A percentile compares a stretch with the other conserved stretches of the same genome.
Conservation (phyloP, 2,113 vertebrate genomes). For the Piprites chloris region DNA sequence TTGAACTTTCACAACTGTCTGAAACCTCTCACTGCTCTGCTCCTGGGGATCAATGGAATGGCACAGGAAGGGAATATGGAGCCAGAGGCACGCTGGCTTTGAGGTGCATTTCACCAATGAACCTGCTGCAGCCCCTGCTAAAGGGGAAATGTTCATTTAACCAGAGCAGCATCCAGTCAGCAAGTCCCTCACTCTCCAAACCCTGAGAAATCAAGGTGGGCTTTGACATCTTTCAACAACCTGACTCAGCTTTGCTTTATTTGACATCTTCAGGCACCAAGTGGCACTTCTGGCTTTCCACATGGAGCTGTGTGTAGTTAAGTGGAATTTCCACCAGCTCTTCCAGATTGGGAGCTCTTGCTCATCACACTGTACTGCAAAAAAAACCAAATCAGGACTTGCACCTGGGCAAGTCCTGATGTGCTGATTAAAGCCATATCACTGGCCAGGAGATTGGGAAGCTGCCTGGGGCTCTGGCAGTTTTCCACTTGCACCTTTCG, state of each 20-base stretch:
- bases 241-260: neutral
- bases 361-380: neutral
- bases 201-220: no score
- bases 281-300: neutral
- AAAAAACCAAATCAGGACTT: neutral
- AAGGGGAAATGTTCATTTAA: no score
- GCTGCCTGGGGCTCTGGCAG: neutral
- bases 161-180: no score
- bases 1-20: neutral
- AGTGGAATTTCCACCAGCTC: neutral
- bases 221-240: neutral
- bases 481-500: neutral
- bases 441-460: neutral
- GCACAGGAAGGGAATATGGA: neutral
- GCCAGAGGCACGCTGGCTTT: no score
- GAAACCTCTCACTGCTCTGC: neutral
- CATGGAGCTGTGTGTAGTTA: neutral
- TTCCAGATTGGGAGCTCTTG: neutral
- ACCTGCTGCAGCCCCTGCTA: no score
- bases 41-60: neutral
- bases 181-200: no score
- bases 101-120: no score
- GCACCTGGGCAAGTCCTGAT: neutral
- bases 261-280: neutral
- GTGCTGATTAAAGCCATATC: neutral